Evolutionary conservation across 2,113 vertebrate genomes (phyloP).

Genomic region (Mesoclemmys tuberculata): DNA sequence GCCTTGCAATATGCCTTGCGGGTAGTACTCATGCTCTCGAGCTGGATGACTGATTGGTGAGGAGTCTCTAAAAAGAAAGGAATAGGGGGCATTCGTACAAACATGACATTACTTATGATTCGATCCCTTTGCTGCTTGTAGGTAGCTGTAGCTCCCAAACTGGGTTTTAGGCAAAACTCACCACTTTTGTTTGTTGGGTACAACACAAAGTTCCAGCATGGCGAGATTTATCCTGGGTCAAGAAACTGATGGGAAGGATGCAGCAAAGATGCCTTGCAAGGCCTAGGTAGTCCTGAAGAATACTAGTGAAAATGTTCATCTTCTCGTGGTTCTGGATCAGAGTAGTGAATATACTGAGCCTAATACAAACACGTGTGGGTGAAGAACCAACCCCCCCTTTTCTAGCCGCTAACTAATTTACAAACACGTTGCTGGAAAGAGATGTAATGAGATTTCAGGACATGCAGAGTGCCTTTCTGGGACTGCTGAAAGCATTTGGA

Average conservation of each 20-base stretch:
- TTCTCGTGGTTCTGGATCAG: not conserved
- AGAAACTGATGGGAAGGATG: not conserved
- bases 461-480: constrained; percentile 15
- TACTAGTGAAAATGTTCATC: not conserved
- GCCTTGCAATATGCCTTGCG: not conserved
- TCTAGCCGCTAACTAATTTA: not conserved
- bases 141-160: not conserved
- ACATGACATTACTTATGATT: not conserved
- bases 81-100: not conserved
- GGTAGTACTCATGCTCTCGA: not conserved
- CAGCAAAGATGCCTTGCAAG: not conserved
- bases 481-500: not conserved
- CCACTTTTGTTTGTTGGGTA: not conserved
- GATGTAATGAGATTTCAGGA: constrained; percentile 8
- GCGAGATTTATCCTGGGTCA: not conserved
- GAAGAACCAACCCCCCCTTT: not conserved
- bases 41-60: not conserved
- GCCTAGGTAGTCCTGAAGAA: not conserved
- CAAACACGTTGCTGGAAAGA: not conserved
- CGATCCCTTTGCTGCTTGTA: not conserved
- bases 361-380: not conserved
- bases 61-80: not conserved
- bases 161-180: not conserved
- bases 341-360: not conserved
- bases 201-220: not conserved